Conservation (phyloP, 2,888 invertebrate species). For the Horisme vitalbata region DNA sequence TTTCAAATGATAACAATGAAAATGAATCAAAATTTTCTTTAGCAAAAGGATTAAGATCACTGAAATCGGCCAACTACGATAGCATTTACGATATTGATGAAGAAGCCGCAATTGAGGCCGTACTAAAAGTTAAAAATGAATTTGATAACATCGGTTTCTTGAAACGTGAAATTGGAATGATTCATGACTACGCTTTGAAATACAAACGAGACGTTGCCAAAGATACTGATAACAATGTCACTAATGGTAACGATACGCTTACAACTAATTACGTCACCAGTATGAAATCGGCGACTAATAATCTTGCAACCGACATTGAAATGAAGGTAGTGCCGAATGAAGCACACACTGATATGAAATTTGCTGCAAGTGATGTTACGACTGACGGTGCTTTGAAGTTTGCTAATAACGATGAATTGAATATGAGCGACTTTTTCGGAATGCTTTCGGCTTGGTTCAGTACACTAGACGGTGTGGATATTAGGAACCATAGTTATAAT, state of each 20-base stretch:
- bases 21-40: background rate
- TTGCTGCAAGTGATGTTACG: background rate
- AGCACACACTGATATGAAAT: background rate
- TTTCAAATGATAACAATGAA: background rate
- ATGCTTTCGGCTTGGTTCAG: conserved; percentile 53
- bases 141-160: background rate
- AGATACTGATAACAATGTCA: background rate
- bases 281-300: no score
- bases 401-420: background rate
- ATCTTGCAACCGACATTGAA: no score
- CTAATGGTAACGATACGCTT: no score
- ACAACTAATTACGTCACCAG: no score
- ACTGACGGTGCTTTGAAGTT: background rate
- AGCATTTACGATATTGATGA: background rate
- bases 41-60: background rate
- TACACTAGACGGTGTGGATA: conserved; percentile 37
- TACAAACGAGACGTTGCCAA: background rate
- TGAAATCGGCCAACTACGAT: background rate
- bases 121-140: background rate
- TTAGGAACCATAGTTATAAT: background rate
- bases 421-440: conserved; percentile 47
- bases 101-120: background rate
- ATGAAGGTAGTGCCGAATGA: no score
- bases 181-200: no score
- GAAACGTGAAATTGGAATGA: no score